phyloP scores from a whole-genome alignment of 2,113 vertebrate genomes.

The Gallinago paraguaiae region DNA sequence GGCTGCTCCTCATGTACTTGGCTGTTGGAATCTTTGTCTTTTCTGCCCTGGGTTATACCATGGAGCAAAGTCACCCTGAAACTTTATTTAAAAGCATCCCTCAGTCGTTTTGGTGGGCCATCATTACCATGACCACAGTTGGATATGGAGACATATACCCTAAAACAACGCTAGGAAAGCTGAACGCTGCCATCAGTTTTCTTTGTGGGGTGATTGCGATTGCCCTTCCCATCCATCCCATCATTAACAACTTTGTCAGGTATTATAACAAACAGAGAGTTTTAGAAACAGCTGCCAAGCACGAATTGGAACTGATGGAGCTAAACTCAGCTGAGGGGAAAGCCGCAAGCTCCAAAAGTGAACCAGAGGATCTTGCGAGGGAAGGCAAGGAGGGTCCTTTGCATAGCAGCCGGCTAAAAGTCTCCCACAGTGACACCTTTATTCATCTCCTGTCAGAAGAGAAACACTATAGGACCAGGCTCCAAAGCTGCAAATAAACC shows the following conservation, averaged over 20 bases:
- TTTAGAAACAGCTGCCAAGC: conserved; percentile 93
- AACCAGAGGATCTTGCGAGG: conserved; percentile 59
- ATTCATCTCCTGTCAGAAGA: conserved; percentile 84
- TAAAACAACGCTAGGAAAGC: conserved; percentile 94
- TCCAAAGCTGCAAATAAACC: conserved; percentile 80
- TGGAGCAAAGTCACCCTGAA: conserved; percentile 95
- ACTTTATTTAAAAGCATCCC: conserved; percentile 98
- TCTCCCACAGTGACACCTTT: conserved; percentile 85
- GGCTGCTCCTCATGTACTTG: conserved; percentile 95
- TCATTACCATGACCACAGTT: conserved; percentile 98
- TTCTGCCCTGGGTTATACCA: conserved; percentile 93
- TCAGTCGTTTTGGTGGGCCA: conserved; percentile 98
- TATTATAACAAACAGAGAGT: conserved; percentile 97
- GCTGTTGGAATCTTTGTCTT: conserved; percentile 97
- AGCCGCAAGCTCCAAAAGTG: conserved; percentile 28
- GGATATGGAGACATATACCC: conserved; percentile 98
- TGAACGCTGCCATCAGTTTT: conserved; percentile 96
- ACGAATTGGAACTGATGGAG: conserved; percentile 94
- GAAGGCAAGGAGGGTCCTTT: conserved; percentile 43
- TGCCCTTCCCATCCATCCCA: conserved; percentile 94
- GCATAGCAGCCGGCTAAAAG: conserved; percentile 73
- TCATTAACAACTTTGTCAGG: conserved; percentile 97
- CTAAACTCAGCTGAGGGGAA: conserved; percentile 80
- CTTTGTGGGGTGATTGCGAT: conserved; percentile 96
- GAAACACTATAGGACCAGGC: conserved; percentile 78